phyloP scores from a whole-genome alignment of 2,888 invertebrate species.

The Cheilosia vulpina region DNA sequence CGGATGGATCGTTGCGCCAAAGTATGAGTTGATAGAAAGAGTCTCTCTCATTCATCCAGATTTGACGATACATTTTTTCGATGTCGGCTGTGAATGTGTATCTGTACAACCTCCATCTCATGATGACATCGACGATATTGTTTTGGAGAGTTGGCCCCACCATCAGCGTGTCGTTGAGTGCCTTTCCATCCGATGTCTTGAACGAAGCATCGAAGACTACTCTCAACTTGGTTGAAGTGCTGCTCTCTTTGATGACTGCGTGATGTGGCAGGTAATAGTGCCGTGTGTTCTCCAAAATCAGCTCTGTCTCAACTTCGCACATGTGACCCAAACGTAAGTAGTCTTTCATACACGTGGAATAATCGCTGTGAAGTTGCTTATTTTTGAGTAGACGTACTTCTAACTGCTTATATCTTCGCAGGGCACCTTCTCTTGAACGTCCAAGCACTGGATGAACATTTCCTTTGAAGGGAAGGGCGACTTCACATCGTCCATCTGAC shows the following conservation, averaged over 20 bases:
- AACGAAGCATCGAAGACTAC: constrained; percentile 58
- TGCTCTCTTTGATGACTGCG: constrained; percentile 27
- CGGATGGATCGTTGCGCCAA: background rate
- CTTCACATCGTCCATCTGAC: constrained; percentile 11
- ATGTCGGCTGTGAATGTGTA: background rate
- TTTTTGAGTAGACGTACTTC: constrained; percentile 4
- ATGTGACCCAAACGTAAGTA: constrained; percentile 26
- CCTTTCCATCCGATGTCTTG: constrained; percentile 52
- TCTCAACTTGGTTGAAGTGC: constrained; percentile 31
- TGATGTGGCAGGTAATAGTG: constrained; percentile 26
- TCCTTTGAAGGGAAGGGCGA: constrained; percentile 50
- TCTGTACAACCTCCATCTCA: constrained; percentile 12
- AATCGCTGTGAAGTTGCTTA: background rate
- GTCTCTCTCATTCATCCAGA: background rate
- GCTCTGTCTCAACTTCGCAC: constrained; percentile 2
- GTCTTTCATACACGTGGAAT: constrained; percentile 5
- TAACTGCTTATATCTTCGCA: constrained; percentile 2
- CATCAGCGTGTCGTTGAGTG: constrained; percentile 72
- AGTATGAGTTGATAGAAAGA: background rate
- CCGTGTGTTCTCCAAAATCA: background rate
- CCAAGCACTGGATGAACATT: constrained; percentile 19
- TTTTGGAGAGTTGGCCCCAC: constrained; percentile 24
- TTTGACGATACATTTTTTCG: background rate
- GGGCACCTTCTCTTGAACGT: constrained; percentile 21
- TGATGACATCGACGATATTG: background rate